Percentiles rank a stretch among this genome's conserved stretches.
Evolutionary conservation across 1,140 invertebrate genomes (phyloP).

Genomic region (Microvelia longipes): DNA sequence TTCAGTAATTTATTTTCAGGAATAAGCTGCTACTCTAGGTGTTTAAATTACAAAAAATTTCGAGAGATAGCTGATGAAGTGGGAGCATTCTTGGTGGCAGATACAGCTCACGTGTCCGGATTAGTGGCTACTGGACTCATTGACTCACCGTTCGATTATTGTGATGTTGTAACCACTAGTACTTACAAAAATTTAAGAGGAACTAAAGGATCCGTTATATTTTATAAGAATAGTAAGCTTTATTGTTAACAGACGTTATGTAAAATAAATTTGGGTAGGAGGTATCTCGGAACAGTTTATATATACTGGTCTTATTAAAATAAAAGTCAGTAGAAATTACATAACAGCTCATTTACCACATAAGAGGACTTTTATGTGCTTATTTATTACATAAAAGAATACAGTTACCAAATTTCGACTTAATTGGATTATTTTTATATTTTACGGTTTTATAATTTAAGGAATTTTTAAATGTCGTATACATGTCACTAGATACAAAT

Average conservation of each 20-base stretch:
- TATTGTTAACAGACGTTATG: not conserved
- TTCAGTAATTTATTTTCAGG: constrained; percentile 47
- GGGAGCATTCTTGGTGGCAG: constrained; percentile 43
- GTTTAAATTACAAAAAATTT: constrained; percentile 48
- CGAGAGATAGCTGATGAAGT: constrained; percentile 35
- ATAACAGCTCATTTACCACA: no score
- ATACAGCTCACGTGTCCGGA: constrained; percentile 53
- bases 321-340: no score
- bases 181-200: constrained; percentile 44
- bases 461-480: no score
- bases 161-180: constrained; percentile 48
- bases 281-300: no score
- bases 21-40: constrained; percentile 46
- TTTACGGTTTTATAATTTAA: no score
- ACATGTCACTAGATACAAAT: no score
- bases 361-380: no score
- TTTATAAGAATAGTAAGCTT: not conserved
- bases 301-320: no score
- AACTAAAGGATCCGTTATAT: constrained; percentile 20
- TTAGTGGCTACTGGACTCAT: constrained; percentile 43
- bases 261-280: no score
- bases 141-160: constrained; percentile 41
- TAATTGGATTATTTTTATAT: no score
- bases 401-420: no score
- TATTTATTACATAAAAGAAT: no score